Evolutionary conservation across 1,140 invertebrate species (phyloP), one percentile per base, ranked within the genome.

Genomic region (Drosophila sucinea): DNA sequence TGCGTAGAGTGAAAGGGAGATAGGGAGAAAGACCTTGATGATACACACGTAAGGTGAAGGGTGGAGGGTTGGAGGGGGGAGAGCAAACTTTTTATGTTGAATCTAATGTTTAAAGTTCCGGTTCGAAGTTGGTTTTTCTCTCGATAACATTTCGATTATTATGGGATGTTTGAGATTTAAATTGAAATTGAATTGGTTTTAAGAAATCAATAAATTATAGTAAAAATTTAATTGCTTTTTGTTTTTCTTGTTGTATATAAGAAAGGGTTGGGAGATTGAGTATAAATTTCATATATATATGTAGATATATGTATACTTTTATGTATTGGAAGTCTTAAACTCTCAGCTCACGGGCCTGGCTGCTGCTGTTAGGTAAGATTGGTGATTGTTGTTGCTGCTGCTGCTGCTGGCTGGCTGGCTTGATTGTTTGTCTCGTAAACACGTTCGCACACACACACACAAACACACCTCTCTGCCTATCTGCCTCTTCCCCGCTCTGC

Each of bases 301-400:
- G 32, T 32, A 57, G 11, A 27, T n/a, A 17, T 32, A 58, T 58
- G n/a, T 23, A 35, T 58, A 23, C 8, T 1, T 35, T 0, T 56
- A 11, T 30, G 55, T 71, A 61, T 66, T 73, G 65, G 11, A 57
- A n/a, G 30, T 60, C 33, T 62, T 35, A 57, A 57, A 68, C 67
- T 77, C 61, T 77, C 70, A 68, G 68, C 61, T 77, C 55, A 77
- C 54, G 29, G 41, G 60, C 29, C 73, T 56, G 68, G 75, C 75
- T 87, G 75, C 75, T 87, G 75, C 75, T 87, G 75, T 85, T 87
- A 83, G 83, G 82, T 86, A 86, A 86, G 82, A 87, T 86, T 74
- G 71, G 35, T 67, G 65, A 57, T 76, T 70, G 63, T 67, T 64
- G 73, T 76, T 77, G 69, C 58, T 75, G 62, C 72, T 70, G 63